Conservation (phyloP, 2,113 vertebrate species). For the Myotis davidii region DNA sequence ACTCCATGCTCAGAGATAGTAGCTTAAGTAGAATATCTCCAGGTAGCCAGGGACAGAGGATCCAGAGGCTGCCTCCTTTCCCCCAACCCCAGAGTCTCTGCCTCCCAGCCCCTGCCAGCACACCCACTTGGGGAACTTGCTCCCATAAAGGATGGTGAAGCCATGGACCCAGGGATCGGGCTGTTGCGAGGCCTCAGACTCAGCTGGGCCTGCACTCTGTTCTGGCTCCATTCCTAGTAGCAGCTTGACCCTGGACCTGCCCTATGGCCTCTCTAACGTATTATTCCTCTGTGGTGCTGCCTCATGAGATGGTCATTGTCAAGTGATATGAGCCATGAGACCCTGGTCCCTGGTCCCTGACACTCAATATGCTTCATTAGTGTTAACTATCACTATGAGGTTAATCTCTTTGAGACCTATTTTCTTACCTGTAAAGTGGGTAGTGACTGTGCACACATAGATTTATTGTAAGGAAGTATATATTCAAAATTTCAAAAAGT, state of each 20-base stretch:
- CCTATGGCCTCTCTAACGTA: neutral
- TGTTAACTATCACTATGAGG: neutral
- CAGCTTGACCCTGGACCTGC: neutral
- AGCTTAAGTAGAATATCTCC: neutral
- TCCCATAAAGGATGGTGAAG: fast-evolving
- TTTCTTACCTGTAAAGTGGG: neutral
- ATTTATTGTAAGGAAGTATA: neutral
- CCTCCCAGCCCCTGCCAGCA: too few relatives aligned
- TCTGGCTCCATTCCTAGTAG: neutral
- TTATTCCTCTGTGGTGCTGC: too few relatives aligned
- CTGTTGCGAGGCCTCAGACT: neutral
- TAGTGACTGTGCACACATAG: neutral
- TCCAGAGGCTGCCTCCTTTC: neutral
- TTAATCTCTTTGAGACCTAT: neutral
- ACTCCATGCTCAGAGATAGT: neutral
- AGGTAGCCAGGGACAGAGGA: neutral
- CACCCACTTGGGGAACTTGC: too few relatives aligned
- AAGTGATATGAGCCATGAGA: neutral
- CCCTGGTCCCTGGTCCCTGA: neutral
- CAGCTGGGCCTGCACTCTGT: too few relatives aligned
- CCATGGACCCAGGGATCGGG: neutral
- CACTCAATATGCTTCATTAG: neutral
- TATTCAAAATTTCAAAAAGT: neutral
- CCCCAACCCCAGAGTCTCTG: neutral
- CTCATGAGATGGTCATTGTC: neutral